Evolutionary conservation across 2,113 vertebrate genomes (phyloP), one percentile per base, ranked within the genome.

Genomic region (Petroica traversi): DNA sequence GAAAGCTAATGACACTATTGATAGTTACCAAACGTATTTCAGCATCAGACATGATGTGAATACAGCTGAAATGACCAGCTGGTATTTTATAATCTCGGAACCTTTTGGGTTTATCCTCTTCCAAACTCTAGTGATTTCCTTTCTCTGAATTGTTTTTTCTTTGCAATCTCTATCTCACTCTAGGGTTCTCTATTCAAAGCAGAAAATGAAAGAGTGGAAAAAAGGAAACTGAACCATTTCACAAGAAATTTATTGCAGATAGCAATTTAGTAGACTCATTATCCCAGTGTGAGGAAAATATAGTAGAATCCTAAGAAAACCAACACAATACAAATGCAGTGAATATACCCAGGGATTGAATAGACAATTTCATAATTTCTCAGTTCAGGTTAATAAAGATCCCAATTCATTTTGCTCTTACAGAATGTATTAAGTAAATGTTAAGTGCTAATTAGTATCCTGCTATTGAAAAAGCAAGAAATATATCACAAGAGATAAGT

Each of bases 211-310:
- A 67, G 96, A 93, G 73, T 59, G 67, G 92, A 85, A 80, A 93
- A 92, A 92, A 77, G 88, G 91, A 96, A 97, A 95, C 51, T 45
- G 77, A 97, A 96, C 89, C 88, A 97, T 97, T 94, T 95, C 92
- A 88, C 67, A 73, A 96, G 34, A 98, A 97, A 96, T 97, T 93
- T 97, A 96, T 97, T 97, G 93, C 81, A 95, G 95, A 97, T 90
- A 95, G 81, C 92, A 97, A 92, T 97, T 97, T 93, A 88, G 48
- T 75, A 93, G 91, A 89, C 75, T 96, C 88, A 91, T 97, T 98
- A 97, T 97, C 97, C 92, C 95, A 97, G 94, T 74, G 22, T 95
- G 97, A 94, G 83, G 79, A 97, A 95, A 96, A 97, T 77, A 85
- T n/a, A 88, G 80, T 78, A 87, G 83, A 74, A 93, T 97, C 94